These are phyloP conservation scores for Sinocyclocheilus anophthalmus DNA, from an alignment of 2,113 vertebrate species.

Conservation along the genomic window DNA sequence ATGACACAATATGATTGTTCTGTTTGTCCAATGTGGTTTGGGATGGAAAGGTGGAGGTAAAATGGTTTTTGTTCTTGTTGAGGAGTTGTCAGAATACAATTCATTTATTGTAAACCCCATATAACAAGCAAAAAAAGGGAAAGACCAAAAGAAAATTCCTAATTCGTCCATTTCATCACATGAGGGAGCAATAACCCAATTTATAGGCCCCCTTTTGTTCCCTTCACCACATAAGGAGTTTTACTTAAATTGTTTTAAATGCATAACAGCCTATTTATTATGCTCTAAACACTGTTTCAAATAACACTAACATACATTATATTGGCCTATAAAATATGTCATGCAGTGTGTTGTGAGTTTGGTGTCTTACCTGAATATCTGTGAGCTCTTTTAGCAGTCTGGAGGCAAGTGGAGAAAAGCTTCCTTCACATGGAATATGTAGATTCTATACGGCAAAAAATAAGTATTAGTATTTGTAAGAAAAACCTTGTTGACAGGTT, in stretches of 20 bases:
- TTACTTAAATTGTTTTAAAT: neutral
- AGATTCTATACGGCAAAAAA: slow-evolving; percentile 35
- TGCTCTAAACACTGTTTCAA: neutral
- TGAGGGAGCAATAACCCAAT: neutral
- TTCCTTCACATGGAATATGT: slow-evolving; percentile 38
- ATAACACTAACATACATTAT: too few relatives aligned
- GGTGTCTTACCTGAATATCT: slow-evolving; percentile 66
- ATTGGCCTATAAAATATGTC: neutral
- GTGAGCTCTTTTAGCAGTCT: slow-evolving; percentile 65
- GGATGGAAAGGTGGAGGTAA: neutral
- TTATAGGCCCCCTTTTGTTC: neutral
- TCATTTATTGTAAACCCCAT: too few relatives aligned
- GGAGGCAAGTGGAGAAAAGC: neutral
- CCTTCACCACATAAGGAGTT: neutral
- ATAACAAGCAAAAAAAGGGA: neutral
- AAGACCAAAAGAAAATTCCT: neutral
- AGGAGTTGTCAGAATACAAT: neutral
- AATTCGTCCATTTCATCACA: neutral
- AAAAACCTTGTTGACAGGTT: neutral
- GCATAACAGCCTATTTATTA: neutral
- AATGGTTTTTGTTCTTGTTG: neutral
- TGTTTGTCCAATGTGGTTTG: neutral
- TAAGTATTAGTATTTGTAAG: neutral
- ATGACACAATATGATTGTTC: neutral
- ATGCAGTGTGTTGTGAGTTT: slow-evolving; percentile 71